Percentiles rank a stretch among this genome's conserved stretches.
Evolutionary conservation across 2,113 vertebrate genomes (phyloP).

Genomic region (Boleophthalmus pectinirostris): DNA sequence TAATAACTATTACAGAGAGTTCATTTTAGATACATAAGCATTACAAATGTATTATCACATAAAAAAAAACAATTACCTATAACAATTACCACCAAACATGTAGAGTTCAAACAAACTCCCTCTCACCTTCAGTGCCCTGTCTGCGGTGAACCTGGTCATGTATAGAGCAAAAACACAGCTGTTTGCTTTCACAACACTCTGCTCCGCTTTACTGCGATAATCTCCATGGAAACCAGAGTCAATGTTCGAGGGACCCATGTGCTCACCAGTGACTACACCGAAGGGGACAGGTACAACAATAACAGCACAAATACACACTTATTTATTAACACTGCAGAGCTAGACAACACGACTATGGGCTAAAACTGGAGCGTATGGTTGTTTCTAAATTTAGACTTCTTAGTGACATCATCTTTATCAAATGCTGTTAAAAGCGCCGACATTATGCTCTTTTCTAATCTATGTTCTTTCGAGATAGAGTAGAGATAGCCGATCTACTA

Average conservation of each 20-base stretch:
- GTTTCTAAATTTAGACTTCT: background rate
- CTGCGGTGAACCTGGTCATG: conserved; percentile 32
- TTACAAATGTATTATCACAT: no score
- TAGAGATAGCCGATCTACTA: no score
- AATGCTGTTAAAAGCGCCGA: background rate
- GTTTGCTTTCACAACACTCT: conserved; percentile 79
- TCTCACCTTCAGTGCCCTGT: conserved; percentile 36
- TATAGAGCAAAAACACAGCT: conserved; percentile 66
- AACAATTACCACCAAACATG: background rate
- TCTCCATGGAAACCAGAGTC: conserved; percentile 68
- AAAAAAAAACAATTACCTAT: no score
- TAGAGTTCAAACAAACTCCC: background rate
- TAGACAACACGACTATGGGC: conserved; percentile 21
- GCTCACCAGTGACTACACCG: conserved; percentile 38
- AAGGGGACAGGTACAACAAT: conserved; percentile 31
- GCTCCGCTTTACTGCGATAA: conserved; percentile 61
- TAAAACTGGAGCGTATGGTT: conserved; percentile 28
- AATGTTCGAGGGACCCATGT: conserved; percentile 42
- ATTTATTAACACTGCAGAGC: conserved; percentile 39
- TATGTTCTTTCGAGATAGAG: no score
- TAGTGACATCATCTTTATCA: background rate
- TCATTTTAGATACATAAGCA: no score
- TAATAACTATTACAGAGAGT: no score
- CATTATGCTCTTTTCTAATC: no score
- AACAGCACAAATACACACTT: conserved; percentile 33